These are phyloP conservation scores for Ariolimax columbianus DNA, from an alignment of 2,888 invertebrate species.

Conservation along the genomic window DNA sequence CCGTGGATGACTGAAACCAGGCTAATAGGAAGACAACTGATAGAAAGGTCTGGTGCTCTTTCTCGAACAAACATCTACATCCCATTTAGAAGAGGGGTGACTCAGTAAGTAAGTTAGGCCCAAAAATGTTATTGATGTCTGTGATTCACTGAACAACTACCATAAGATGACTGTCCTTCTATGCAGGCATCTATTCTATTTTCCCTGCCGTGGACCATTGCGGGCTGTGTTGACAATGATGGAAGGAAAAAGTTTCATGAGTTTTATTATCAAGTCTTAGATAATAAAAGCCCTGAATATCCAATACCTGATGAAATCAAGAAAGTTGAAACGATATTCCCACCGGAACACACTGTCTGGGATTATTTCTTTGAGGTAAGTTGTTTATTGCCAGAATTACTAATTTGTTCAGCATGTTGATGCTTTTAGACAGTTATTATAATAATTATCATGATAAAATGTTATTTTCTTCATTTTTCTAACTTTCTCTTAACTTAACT, in stretches of 20 bases:
- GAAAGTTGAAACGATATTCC: conserved; percentile 86
- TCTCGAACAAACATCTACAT: too few relatives aligned
- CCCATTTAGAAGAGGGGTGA: too few relatives aligned
- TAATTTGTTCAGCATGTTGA: background rate
- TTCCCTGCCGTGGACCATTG: conserved; percentile 90
- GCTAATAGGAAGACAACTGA: too few relatives aligned
- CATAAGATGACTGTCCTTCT: background rate
- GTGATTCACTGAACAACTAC: background rate
- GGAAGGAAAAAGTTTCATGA: conserved; percentile 88
- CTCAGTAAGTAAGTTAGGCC: too few relatives aligned
- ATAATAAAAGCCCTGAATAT: conserved; percentile 79
- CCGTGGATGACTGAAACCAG: too few relatives aligned
- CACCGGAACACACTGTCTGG: conserved; percentile 87
- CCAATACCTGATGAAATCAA: conserved; percentile 81
- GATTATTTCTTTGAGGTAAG: conserved; percentile 87
- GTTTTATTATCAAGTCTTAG: conserved; percentile 83
- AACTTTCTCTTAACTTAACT: too few relatives aligned
- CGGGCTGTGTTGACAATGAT: conserved; percentile 86
- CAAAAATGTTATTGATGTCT: too few relatives aligned
- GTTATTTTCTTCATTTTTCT: too few relatives aligned
- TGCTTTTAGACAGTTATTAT: too few relatives aligned
- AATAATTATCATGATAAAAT: too few relatives aligned
- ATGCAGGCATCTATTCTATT: conserved; percentile 86
- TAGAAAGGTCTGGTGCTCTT: too few relatives aligned
- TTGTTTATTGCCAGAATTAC: background rate